These are phyloP conservation scores for Rhagologus leucostigma DNA, from an alignment of 2,113 vertebrate genomes.

Conservation along the genomic window DNA sequence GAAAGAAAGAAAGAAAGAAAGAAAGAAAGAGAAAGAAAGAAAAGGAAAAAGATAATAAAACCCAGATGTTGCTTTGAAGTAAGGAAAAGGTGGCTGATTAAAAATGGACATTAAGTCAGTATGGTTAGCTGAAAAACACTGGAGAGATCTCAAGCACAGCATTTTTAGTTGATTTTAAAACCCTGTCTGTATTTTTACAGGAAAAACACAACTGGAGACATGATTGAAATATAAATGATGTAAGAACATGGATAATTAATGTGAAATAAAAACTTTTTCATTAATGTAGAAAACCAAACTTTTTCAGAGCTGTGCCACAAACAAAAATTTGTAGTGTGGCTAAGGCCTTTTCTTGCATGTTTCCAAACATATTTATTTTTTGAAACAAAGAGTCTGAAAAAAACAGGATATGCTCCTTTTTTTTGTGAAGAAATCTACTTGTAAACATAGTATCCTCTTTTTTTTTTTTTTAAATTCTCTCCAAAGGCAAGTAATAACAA, in stretches of 20 bases:
- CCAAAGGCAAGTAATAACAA: background rate
- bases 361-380: background rate
- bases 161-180: background rate
- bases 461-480: background rate
- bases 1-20: background rate
- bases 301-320: background rate
- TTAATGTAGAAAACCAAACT: background rate
- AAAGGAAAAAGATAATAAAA: background rate
- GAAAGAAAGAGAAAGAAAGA: background rate
- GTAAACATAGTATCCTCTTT: background rate
- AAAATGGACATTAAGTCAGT: background rate
- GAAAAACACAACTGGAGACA: background rate
- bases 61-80: background rate
- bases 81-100: background rate
- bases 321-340: background rate
- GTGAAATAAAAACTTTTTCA: background rate
- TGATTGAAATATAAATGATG: background rate
- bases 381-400: background rate
- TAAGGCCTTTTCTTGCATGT: background rate
- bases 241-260: background rate
- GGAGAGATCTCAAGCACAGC: background rate
- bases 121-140: conserved; percentile 1
- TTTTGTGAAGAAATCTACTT: background rate
- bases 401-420: background rate
- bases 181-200: background rate